Evolutionary conservation across 1,140 invertebrate genomes (phyloP), one percentile per base, ranked within the genome.

Genomic region (Micrasema longulum): DNA sequence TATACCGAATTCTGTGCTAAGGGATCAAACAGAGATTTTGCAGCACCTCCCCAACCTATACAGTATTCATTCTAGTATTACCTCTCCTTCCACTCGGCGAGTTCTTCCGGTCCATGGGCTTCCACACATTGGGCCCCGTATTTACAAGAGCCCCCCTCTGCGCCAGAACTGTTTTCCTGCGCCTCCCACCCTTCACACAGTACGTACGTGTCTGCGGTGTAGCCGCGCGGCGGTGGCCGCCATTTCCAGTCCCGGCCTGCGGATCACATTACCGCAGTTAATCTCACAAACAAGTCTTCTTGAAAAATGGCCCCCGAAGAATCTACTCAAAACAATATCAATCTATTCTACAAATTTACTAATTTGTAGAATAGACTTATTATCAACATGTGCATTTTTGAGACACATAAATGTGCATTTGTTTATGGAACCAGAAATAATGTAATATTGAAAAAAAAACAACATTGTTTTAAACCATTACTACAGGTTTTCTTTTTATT

Each of bases 1-100:
- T n/a, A n/a, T n/a, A n/a, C n/a, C n/a, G 26, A 31, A 31, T 31
- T 31, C 26, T 31, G 26, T 4, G 26, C 7, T 31, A 4, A 31
- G 26, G 38, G 14, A 7, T 41, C 11, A 41, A 2, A 38, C 5
- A 38, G 5, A 38, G 5, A 7, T 12, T 7, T 38, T n/a, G n/a
- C n/a, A n/a, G n/a, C n/a, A n/a, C n/a, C n/a, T n/a, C n/a, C n/a
- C n/a, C n/a, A n/a, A n/a, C n/a, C n/a, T n/a, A n/a, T n/a, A 31
- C 7, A 7, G 26, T 31, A 4, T 31, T 31, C 7, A 31, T 31
- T 31, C 26, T 31, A 7, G 26, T 4, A 7, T 18, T 53, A 75
- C 55, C 92, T 83, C 76, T 91, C 88, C 76, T 89, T 88, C 92
- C 92, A 94, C 83, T 94, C 92, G 10, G 85, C 82, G 7, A 93